Conservation (phyloP, 1,140 invertebrate species). For the Philotrypesis tridentata region DNA sequence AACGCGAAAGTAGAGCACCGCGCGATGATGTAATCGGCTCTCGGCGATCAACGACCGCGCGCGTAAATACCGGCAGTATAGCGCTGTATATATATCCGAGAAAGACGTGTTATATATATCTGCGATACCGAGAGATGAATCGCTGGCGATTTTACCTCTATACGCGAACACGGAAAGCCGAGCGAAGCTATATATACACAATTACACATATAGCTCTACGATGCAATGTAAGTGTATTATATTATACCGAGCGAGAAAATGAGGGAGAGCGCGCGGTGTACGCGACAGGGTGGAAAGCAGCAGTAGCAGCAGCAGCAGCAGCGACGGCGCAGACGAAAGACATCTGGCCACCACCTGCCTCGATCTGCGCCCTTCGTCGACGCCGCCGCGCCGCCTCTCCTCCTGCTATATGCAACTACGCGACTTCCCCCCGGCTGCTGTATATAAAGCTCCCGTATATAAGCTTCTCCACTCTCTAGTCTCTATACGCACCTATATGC, state of each 20-base stretch:
- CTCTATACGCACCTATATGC: not conserved
- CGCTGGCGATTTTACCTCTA: too few species aligned
- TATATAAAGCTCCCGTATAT: conserved; percentile 45
- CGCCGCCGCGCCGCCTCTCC: conserved; percentile 43
- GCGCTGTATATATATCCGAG: too few species aligned
- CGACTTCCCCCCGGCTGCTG: conserved; percentile 41
- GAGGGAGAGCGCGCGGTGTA: conserved; percentile 49
- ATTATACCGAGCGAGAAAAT: not conserved
- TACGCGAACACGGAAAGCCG: conserved; percentile 7
- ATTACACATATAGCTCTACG: too few species aligned
- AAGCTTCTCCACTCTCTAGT: conserved; percentile 14
- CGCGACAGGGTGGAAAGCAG: conserved; percentile 63
- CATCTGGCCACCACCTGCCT: conserved; percentile 74
- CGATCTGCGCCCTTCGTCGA: conserved; percentile 63
- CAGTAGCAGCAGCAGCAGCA: not conserved
- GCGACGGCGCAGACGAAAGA: conserved; percentile 55
- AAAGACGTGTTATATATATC: not conserved
- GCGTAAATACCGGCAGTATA: too few species aligned
- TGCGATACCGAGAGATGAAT: not conserved
- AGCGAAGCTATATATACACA: not conserved
- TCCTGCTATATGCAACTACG: not conserved
- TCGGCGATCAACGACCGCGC: conserved; percentile 4
- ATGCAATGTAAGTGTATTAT: too few species aligned
- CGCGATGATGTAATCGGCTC: not conserved
- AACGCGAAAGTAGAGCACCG: not conserved